Conservation (phyloP, 2,888 invertebrate genomes). For the Lycaena phlaeas region DNA sequence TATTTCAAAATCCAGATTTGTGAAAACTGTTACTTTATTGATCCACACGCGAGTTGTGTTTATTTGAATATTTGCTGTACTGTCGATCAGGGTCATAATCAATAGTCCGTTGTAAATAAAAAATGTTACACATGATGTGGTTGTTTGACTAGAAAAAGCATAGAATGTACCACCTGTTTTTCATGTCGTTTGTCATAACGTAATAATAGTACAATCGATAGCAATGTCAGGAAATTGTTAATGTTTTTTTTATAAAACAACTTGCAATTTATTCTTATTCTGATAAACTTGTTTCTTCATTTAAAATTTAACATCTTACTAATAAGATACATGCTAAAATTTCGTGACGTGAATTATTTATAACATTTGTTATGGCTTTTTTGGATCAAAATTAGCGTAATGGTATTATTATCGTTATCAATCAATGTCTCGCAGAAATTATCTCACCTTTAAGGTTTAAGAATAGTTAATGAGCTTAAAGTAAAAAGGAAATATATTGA, state of each 20-base stretch:
- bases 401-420: neutral
- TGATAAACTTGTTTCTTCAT: neutral
- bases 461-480: too few relatives aligned
- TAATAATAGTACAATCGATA: too few relatives aligned
- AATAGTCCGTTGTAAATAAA: too few relatives aligned
- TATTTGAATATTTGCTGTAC: too few relatives aligned
- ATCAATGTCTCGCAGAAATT: neutral
- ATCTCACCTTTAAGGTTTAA: neutral
- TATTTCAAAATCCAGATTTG: too few relatives aligned
- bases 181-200: slow-evolving; percentile 9
- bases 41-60: too few relatives aligned
- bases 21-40: too few relatives aligned
- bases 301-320: too few relatives aligned
- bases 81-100: too few relatives aligned
- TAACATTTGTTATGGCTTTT: neutral
- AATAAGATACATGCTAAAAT: neutral
- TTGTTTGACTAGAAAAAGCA: slow-evolving; percentile 5
- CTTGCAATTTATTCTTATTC: neutral
- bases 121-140: too few relatives aligned
- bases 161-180: slow-evolving; percentile 12
- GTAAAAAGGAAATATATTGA: too few relatives aligned
- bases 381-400: neutral
- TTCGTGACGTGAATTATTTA: neutral
- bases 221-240: slow-evolving; percentile 4
- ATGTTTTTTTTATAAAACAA: neutral